Percentiles rank a stretch among this genome's conserved stretches.
These are phyloP conservation scores for Catagonus wagneri DNA, from an alignment of 2,113 vertebrate species.

Conservation along the genomic window DNA sequence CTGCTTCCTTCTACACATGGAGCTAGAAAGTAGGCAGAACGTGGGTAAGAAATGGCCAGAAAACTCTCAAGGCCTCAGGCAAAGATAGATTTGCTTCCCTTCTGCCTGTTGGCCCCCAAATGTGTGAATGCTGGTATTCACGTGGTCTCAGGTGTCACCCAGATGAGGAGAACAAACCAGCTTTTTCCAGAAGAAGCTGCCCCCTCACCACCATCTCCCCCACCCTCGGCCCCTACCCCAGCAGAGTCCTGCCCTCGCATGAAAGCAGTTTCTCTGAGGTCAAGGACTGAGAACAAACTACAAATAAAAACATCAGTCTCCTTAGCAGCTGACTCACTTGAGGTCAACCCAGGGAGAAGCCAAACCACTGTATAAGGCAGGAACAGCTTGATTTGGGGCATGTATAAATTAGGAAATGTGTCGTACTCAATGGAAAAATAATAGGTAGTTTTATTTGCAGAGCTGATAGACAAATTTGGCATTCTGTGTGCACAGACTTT, in stretches of 20 bases:
- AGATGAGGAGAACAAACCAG: neutral
- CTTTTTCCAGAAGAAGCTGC: neutral
- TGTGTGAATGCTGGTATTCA: neutral
- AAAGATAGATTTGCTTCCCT: neutral
- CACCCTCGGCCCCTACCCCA: accelerated
- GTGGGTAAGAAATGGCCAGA: neutral
- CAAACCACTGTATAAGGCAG: slow-evolving; percentile 55
- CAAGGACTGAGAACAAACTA: slow-evolving; percentile 28
- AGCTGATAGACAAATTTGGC: slow-evolving; percentile 61
- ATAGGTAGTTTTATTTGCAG: slow-evolving; percentile 5
- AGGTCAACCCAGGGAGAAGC: neutral
- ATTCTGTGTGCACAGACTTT: slow-evolving; percentile 22
- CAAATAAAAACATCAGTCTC: slow-evolving; percentile 53
- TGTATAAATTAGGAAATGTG: slow-evolving; percentile 73
- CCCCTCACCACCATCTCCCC: neutral
- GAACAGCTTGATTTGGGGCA: neutral
- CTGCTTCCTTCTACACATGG: neutral
- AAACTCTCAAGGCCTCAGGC: neutral
- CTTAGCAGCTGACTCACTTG: slow-evolving; percentile 55
- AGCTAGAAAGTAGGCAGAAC: neutral
- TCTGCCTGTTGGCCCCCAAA: neutral
- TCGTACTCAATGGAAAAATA: slow-evolving; percentile 22
- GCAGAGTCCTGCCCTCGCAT: accelerated
- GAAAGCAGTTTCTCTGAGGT: neutral
- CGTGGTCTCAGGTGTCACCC: neutral